Conservation (phyloP, 2,797 vertebrate species). For the Mastacembelus armatus region DNA sequence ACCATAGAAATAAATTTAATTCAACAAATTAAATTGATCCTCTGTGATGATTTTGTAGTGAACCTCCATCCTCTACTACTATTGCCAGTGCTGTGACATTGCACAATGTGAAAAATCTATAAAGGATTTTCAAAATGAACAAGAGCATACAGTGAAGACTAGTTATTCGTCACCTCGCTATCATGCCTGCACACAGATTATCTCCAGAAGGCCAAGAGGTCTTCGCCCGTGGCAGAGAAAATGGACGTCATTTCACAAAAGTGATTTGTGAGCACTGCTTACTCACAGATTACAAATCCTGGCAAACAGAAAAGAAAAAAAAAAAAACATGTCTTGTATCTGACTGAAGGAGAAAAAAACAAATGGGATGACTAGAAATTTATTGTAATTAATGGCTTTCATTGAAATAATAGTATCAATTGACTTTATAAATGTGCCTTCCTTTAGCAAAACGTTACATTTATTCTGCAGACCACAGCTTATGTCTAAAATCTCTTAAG, state of each 20-base stretch:
- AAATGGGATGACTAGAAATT: too few species aligned
- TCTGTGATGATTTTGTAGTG: slow-evolving; percentile 27
- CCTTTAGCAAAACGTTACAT: too few species aligned
- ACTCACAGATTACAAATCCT: background rate
- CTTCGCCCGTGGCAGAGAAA: too few species aligned
- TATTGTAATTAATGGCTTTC: too few species aligned
- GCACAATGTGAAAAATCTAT: slow-evolving; percentile 42
- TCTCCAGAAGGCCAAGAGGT: background rate
- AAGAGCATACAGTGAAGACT: slow-evolving; percentile 39
- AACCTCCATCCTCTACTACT: slow-evolving; percentile 1
- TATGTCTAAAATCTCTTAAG: background rate
- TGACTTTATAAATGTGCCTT: too few species aligned
- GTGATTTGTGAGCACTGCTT: background rate
- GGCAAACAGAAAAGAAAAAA: too few species aligned
- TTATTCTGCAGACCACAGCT: background rate
- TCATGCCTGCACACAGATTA: background rate
- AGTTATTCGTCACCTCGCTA: slow-evolving; percentile 3
- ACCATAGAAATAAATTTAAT: too few species aligned
- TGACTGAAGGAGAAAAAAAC: too few species aligned
- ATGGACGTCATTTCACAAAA: background rate
- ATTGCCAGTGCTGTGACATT: slow-evolving; percentile 22
- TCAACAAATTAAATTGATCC: too few species aligned
- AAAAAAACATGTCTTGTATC: too few species aligned
- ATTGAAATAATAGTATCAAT: too few species aligned
- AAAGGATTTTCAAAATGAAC: slow-evolving; percentile 11